phyloP scores from a whole-genome alignment of 2,113 vertebrate genomes.

The Rhizomys pruinosus region DNA sequence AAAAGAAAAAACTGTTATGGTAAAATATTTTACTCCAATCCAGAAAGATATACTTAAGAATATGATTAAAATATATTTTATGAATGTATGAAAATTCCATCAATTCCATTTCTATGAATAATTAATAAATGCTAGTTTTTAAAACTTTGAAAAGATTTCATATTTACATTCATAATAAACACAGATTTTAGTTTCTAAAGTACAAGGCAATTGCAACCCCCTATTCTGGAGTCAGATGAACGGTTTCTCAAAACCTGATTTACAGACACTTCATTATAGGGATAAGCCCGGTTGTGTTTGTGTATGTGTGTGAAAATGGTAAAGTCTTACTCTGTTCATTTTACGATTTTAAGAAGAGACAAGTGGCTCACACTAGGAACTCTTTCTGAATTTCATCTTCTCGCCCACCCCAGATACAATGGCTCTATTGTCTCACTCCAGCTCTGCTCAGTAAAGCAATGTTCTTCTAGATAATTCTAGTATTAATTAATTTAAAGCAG shows the following conservation, averaged over 20 bases:
- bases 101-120: neutral
- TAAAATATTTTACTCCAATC: neutral
- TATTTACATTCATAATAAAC: neutral
- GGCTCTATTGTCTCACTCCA: neutral
- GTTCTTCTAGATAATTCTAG: neutral
- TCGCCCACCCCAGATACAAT: neutral
- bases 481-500: neutral
- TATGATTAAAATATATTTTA: neutral
- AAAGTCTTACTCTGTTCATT: neutral
- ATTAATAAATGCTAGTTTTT: neutral
- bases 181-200: neutral
- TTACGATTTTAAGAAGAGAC: neutral
- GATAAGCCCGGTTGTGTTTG: too few species aligned
- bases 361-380: neutral
- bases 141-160: neutral
- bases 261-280: neutral
- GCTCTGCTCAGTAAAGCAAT: neutral
- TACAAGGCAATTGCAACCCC: neutral
- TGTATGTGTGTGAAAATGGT: neutral
- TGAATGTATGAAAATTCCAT: neutral
- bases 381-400: neutral
- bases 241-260: neutral
- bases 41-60: neutral
- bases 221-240: neutral
- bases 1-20: too few species aligned